Base-by-base conservation (phyloP, 1,140 invertebrate species). In the Drosophila nikananu region DNA sequence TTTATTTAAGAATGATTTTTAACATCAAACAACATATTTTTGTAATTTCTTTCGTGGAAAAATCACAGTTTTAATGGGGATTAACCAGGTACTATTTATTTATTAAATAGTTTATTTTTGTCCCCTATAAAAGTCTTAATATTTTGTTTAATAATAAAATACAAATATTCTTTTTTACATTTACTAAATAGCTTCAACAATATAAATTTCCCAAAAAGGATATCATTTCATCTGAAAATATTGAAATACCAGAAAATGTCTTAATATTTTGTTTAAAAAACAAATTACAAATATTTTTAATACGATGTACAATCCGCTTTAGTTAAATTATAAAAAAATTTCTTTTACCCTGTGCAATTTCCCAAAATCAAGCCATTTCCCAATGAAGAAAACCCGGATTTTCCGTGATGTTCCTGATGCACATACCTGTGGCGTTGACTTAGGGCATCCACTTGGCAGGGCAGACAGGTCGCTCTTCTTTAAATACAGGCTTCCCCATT, bases 381-480 rank as follows among this genome's bases (percentile, higher is more conserved):
- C 58, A 6, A 30, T 9, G 2, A 5, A 10, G 15, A 30, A 21
- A 30, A 2, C 1, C 12, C 17, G 12, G 19, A 35, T 66, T 66
- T 27, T 46, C n/a, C 30, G 5, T 54, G 49, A 19, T 75, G 41
- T 48, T 44, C 25, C 44, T 42, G 19, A 55, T 62, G 39, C 70
- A 55, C 57, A 70, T 59, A 72, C 72, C 74, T 77, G 74, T 77
- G 59, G 72, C 73, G 39, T 21, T 64, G 72, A 55, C 74, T 77
- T 30, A 58, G 63, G 55, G 74, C 49, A 78, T 68, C 76, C 44
- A 60, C 55, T 78, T 60, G 68, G 55, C 68, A 74, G 55, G 46
- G 37, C 68, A 61, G 55, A 52, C 68, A 74, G 71, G 68, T 52
- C 25, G 71, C 64, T 42, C 42, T 17, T 52, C 54, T 60, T 73